A percentile compares a stretch with the other conserved stretches of the same genome.
Evolutionary conservation across 2,113 vertebrate genomes (phyloP).

Genomic region (zebrafish (Danio rerio)): DNA sequence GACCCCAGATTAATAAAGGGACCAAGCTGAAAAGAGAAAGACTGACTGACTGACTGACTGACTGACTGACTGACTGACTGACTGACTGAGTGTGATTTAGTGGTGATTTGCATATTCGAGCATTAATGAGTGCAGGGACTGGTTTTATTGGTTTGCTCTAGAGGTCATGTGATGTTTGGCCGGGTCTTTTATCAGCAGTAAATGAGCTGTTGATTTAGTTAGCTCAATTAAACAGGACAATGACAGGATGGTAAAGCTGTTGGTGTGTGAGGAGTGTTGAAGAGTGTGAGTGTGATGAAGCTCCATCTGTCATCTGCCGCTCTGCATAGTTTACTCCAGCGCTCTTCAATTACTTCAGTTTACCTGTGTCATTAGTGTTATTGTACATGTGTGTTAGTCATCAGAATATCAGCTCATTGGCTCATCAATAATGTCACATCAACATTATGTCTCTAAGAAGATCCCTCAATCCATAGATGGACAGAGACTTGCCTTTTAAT

Average conservation of each 20-base stretch:
- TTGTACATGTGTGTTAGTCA: neutral
- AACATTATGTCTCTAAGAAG: neutral
- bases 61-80: too few relatives aligned
- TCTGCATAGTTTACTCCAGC: neutral
- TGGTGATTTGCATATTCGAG: neutral
- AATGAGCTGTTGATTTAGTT: neutral
- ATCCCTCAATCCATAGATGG: too few relatives aligned
- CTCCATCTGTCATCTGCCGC: neutral
- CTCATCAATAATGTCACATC: neutral
- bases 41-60: too few relatives aligned
- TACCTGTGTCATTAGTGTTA: neutral
- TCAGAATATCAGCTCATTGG: neutral
- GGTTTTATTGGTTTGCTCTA: neutral
- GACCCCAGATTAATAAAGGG: too few relatives aligned
- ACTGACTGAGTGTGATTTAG: too few relatives aligned
- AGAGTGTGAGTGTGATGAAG: neutral
- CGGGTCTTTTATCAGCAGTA: neutral
- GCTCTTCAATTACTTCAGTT: neutral
- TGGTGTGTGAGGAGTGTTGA: neutral
- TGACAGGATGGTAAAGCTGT: neutral
- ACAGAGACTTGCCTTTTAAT: too few relatives aligned
- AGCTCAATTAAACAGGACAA: constrained; percentile 3
- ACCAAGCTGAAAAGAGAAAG: too few relatives aligned
- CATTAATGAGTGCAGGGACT: neutral
- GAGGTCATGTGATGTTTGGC: neutral